phyloP scores from a whole-genome alignment of 2,113 vertebrate genomes.

The Trematomus loennbergii region DNA sequence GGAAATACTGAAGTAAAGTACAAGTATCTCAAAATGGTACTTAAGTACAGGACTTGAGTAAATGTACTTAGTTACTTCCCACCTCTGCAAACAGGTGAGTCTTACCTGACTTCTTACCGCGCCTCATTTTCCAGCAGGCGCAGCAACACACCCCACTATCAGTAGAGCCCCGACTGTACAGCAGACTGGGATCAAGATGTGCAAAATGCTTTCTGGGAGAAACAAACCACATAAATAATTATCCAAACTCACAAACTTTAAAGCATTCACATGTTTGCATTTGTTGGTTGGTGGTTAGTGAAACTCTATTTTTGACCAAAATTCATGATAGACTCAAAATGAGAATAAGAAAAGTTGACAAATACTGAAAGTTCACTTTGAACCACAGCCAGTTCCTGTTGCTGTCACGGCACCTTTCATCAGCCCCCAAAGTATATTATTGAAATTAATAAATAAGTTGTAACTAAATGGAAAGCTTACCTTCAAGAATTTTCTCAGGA shows the following conservation, averaged over 20 bases:
- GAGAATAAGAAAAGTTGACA: neutral
- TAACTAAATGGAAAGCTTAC: neutral
- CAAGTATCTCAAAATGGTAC: too few relatives aligned
- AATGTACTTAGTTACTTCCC: too few relatives aligned
- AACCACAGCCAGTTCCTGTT: slow-evolving; percentile 17
- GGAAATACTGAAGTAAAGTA: too few relatives aligned
- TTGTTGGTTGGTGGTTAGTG: neutral
- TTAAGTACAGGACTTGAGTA: too few relatives aligned
- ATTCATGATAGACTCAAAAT: neutral
- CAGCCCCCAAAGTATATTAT: neutral
- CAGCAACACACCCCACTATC: slow-evolving; percentile 17
- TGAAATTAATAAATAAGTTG: neutral
- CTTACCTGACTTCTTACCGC: slow-evolving; percentile 29
- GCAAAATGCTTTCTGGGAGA: slow-evolving; percentile 8
- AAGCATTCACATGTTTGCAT: neutral
- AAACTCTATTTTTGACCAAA: neutral
- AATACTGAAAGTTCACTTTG: neutral
- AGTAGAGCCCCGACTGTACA: slow-evolving; percentile 11
- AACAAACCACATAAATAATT: neutral
- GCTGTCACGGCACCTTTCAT: neutral
- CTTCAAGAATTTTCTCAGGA: neutral
- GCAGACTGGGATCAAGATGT: neutral
- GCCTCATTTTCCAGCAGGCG: neutral
- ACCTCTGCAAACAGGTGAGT: too few relatives aligned
- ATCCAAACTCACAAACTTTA: neutral